Evolutionary conservation across 2,113 vertebrate species (phyloP).

Genomic region (Carettochelys insculpta): DNA sequence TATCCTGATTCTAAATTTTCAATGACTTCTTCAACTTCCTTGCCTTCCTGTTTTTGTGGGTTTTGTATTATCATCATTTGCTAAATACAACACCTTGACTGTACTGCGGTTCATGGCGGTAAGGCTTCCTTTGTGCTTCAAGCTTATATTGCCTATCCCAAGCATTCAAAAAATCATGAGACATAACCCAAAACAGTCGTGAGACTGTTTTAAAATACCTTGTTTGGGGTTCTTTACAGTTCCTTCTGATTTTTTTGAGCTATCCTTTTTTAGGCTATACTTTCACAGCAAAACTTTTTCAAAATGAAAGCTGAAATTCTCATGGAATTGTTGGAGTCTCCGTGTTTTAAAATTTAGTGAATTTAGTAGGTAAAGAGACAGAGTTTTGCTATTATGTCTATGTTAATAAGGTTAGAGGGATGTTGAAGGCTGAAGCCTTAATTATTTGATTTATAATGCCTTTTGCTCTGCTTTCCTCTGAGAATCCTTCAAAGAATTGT

Average conservation of each 20-base stretch:
- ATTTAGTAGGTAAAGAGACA: too few relatives aligned
- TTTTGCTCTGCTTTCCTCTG: too few relatives aligned
- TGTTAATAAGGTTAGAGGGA: too few relatives aligned
- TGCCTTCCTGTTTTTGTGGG: neutral
- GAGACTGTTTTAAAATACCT: too few relatives aligned
- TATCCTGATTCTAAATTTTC: neutral
- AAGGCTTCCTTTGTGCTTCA: neutral
- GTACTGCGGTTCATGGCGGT: neutral
- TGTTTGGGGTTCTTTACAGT: neutral
- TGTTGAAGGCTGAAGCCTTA: too few relatives aligned
- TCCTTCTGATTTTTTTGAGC: neutral
- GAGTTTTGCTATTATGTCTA: too few relatives aligned
- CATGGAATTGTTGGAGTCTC: too few relatives aligned
- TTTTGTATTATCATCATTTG: neutral
- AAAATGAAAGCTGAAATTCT: too few relatives aligned
- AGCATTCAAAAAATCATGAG: neutral
- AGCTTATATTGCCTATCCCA: neutral
- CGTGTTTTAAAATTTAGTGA: too few relatives aligned
- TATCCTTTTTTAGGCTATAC: neutral
- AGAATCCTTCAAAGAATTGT: too few relatives aligned
- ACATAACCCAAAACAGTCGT: neutral
- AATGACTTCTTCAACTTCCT: neutral
- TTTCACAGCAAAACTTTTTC: too few relatives aligned
- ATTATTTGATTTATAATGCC: too few relatives aligned
- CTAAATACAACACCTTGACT: neutral